Base-by-base conservation (phyloP, 2,888 invertebrate genomes). In the Andrena flavipes region DNA sequence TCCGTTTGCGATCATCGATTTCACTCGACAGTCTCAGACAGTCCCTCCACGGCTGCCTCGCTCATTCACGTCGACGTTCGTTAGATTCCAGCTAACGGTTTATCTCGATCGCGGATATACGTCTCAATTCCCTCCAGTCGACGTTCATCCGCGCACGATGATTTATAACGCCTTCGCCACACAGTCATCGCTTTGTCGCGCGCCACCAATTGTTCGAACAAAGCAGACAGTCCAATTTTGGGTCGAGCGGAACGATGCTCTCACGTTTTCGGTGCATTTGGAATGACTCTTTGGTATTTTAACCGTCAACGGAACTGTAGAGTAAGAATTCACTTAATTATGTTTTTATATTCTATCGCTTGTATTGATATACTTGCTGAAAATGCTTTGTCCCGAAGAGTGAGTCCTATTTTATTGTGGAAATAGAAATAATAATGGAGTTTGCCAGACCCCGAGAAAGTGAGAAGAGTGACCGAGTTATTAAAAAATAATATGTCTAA, bases 81-180 rank as follows among this genome's bases (percentile, higher is more conserved):
- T 81, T 79, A 82, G 85, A 85, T 84, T 85, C 81, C 76, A 72
- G 59, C 68, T 76, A 83, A 80, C 85, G 82, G 63, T 81, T 87
- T 76, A 84, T 87, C 87, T 76, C 87, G 87, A 87, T 87, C 80
- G 76, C 85, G 71, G 67, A 78, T 79, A 74, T 63, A 82, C 82
- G 87, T 87, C 87, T 87, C 81, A 85, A 87, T 87, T 63, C 74
- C n/a, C 64, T 8, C n/a, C 62, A 49, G 42, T 59, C 49, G 77
- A 67, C 74, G 77, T 74, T 74, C 68, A 54, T 73, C 48, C 84
- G 56, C 67, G 73, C 13, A 2, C 63, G 85, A 84, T 73, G 84
- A 82, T 85, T 85, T 78, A 84, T 68, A 68, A 69, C 67, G 56
- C 13, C 42, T 33, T 42, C 16, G 7, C 49, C 35, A 51, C 69